These are phyloP conservation scores for Altica lythri DNA, from an alignment of 2,888 invertebrate species.

Conservation along the genomic window DNA sequence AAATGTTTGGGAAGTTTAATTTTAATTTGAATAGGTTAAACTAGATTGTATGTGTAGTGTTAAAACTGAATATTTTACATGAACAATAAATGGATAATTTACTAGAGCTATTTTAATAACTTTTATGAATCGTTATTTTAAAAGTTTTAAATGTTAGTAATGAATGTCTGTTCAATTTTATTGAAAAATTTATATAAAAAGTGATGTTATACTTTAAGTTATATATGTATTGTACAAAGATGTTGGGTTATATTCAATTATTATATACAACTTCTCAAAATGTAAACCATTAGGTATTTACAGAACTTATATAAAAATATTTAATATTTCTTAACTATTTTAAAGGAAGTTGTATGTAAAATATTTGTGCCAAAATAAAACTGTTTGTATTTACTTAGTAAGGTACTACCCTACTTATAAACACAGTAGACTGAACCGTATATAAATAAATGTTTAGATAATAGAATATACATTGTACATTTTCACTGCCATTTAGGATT, in stretches of 20 bases:
- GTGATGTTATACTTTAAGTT: neutral
- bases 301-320: too few relatives aligned
- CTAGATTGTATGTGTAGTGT: too few relatives aligned
- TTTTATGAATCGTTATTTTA: neutral
- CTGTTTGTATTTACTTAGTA: constrained; percentile 10
- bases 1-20: too few relatives aligned
- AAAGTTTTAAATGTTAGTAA: neutral
- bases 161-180: neutral
- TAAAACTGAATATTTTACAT: too few relatives aligned
- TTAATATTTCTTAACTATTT: neutral
- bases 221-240: neutral
- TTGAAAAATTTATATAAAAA: neutral
- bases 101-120: too few relatives aligned
- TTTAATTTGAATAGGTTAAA: too few relatives aligned
- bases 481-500: constrained; percentile 34
- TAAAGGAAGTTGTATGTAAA: constrained; percentile 6
- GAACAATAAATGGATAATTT: too few relatives aligned
- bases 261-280: too few relatives aligned
- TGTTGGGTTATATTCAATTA: too few relatives aligned
- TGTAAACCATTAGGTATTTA: too few relatives aligned
- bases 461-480: constrained; percentile 34
- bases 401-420: constrained; percentile 14
- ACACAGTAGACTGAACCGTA: constrained; percentile 31
- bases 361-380: constrained; percentile 7
- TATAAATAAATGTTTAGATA: constrained; percentile 34